Evolutionary conservation across 2,797 vertebrate species (phyloP).

Genomic region (Macropus fuliginosus): DNA sequence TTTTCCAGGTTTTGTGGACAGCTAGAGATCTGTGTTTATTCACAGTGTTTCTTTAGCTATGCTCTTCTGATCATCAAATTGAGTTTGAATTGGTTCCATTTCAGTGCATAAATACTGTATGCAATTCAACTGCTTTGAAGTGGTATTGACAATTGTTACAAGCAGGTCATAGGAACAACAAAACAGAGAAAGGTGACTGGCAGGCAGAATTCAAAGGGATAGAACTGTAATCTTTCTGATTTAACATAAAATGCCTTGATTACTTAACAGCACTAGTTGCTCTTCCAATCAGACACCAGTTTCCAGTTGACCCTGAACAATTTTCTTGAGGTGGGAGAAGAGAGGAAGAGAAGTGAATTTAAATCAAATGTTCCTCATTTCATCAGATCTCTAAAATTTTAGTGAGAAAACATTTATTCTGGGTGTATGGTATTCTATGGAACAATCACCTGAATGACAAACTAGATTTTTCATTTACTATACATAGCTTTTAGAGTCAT

Average conservation of each 20-base stretch:
- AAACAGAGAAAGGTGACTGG: conserved; percentile 16
- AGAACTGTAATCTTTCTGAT: conserved; percentile 41
- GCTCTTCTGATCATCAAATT: conserved; percentile 12
- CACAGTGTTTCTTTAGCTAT: conserved; percentile 18
- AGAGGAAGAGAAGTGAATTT: not conserved
- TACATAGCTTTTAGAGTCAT: not conserved
- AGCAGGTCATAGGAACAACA: not conserved
- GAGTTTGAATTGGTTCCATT: conserved; percentile 18
- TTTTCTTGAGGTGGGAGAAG: not conserved
- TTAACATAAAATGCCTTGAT: conserved; percentile 21
- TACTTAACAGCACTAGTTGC: conserved; percentile 1
- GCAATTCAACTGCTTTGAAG: not conserved
- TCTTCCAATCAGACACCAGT: not conserved
- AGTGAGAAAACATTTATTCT: not conserved
- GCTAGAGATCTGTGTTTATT: conserved; percentile 9
- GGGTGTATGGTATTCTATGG: not conserved
- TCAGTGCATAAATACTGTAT: not conserved
- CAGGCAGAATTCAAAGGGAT: not conserved
- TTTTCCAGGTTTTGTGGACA: conserved; percentile 19
- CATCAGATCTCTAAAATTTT: conserved; percentile 18
- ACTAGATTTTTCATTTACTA: not conserved
- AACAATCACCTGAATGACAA: not conserved
- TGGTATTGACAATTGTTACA: not conserved
- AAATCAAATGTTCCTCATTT: conserved; percentile 33
- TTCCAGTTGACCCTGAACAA: conserved; percentile 31